Evolutionary conservation across 2,888 invertebrate species (phyloP).

Genomic region (Scaeva pyrastri): DNA sequence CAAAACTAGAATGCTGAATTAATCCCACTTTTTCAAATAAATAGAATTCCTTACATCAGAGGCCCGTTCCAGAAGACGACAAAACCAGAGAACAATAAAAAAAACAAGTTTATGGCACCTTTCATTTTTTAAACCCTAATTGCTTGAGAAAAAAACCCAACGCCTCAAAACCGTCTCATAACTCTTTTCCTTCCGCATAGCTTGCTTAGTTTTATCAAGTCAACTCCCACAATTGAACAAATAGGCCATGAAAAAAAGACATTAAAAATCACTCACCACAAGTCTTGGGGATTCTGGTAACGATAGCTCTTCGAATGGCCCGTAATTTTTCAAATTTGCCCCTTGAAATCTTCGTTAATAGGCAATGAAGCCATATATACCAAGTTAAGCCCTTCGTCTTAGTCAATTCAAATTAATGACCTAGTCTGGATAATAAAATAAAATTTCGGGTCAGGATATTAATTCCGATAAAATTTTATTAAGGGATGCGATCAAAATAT

Average conservation of each 20-base stretch:
- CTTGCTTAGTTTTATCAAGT: neutral
- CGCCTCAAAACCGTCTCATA: neutral
- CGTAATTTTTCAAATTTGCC: constrained; percentile 2
- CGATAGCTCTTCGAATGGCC: neutral
- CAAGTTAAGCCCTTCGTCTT: neutral
- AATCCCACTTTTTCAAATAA: neutral
- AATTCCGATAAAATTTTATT: neutral
- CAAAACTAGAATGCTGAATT: no score
- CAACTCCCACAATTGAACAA: neutral
- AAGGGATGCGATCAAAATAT: neutral
- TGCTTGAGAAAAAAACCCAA: neutral
- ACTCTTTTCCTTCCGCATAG: neutral
- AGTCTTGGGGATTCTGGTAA: neutral
- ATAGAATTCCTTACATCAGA: neutral
- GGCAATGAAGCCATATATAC: neutral
- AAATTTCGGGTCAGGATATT: neutral
- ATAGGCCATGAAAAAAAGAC: neutral
- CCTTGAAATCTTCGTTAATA: neutral
- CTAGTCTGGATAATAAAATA: neutral
- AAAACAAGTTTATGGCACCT: neutral
- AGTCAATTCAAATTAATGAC: constrained; percentile 10
- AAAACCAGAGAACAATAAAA: neutral
- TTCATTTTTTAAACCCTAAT: neutral
- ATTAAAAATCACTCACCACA: neutral
- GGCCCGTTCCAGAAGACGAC: no score